Conservation (phyloP, 2,888 invertebrate species). For the Diarsia brunnea region DNA sequence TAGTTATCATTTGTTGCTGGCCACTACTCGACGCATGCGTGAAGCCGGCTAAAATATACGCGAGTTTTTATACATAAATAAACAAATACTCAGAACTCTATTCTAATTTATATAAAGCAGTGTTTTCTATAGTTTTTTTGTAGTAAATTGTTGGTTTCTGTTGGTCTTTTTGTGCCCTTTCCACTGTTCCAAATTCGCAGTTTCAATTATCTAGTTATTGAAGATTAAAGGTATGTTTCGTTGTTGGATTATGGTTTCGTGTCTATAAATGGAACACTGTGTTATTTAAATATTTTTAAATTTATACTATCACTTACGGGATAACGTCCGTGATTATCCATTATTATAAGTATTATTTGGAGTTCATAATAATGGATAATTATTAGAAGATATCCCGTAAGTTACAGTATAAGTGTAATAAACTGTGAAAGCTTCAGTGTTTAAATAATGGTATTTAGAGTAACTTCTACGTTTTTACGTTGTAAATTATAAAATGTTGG, state of each 20-base stretch:
- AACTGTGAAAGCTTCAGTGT: too few relatives aligned
- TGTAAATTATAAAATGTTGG: background rate
- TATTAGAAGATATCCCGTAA: too few relatives aligned
- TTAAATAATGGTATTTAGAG: too few relatives aligned
- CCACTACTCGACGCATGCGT: conserved; percentile 65
- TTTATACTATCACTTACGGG: too few relatives aligned
- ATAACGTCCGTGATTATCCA: too few relatives aligned
- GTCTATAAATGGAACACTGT: conserved; percentile 16
- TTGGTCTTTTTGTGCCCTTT: conserved; percentile 33
- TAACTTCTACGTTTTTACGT: background rate
- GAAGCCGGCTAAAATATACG: conserved; percentile 46
- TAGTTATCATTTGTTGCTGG: conserved; percentile 54
- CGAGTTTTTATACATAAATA: conserved; percentile 46
- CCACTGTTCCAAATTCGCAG: conserved; percentile 45
- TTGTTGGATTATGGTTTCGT: conserved; percentile 32
- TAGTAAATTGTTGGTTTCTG: conserved; percentile 14
- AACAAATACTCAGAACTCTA: conserved; percentile 29
- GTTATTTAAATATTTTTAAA: background rate
- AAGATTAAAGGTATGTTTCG: conserved; percentile 60
- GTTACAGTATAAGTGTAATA: too few relatives aligned
- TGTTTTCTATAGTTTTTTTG: conserved; percentile 23
- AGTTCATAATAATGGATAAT: too few relatives aligned
- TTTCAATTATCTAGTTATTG: conserved; percentile 52
- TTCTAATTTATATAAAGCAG: conserved; percentile 13
- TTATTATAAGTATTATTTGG: too few relatives aligned